Conservation (phyloP, 2,797 vertebrate species). For the Neosalanx taihuensis region DNA sequence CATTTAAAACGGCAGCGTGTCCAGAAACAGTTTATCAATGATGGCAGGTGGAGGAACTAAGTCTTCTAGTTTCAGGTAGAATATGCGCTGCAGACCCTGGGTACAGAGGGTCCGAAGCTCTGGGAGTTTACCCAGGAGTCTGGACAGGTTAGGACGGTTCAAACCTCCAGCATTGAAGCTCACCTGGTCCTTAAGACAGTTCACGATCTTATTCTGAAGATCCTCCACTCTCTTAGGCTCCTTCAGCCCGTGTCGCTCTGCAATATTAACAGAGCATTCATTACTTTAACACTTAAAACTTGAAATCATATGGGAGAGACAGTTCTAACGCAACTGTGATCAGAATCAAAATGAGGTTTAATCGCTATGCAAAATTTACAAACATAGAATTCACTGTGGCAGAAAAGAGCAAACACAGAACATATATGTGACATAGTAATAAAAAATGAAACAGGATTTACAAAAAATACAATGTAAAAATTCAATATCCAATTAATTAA, state of each 20-base stretch:
- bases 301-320: not conserved
- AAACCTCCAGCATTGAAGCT: slow-evolving; percentile 95
- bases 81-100: slow-evolving; percentile 99
- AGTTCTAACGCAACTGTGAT: not conserved
- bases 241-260: slow-evolving; percentile 97
- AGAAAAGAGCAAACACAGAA: too few species aligned
- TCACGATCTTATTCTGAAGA: slow-evolving; percentile 98
- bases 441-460: too few species aligned
- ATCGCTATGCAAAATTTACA: too few species aligned
- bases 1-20: slow-evolving; percentile 97
- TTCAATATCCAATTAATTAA: not conserved
- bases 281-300: slow-evolving; percentile 1
- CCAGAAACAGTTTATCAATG: slow-evolving; percentile 99
- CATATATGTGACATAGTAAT: too few species aligned
- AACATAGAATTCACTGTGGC: too few species aligned
- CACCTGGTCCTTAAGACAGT: slow-evolving; percentile 99
- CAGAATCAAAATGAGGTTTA: too few species aligned
- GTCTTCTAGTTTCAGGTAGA: slow-evolving; percentile 99
- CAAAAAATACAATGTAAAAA: too few species aligned
- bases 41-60: slow-evolving; percentile 98
- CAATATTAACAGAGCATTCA: slow-evolving; percentile 36
- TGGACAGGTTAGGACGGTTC: slow-evolving; percentile 97
- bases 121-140: slow-evolving; percentile 98
- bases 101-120: slow-evolving; percentile 98
- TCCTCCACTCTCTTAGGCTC: slow-evolving; percentile 98